phyloP scores from a whole-genome alignment of 2,113 vertebrate species.

The Bufo bufo region DNA sequence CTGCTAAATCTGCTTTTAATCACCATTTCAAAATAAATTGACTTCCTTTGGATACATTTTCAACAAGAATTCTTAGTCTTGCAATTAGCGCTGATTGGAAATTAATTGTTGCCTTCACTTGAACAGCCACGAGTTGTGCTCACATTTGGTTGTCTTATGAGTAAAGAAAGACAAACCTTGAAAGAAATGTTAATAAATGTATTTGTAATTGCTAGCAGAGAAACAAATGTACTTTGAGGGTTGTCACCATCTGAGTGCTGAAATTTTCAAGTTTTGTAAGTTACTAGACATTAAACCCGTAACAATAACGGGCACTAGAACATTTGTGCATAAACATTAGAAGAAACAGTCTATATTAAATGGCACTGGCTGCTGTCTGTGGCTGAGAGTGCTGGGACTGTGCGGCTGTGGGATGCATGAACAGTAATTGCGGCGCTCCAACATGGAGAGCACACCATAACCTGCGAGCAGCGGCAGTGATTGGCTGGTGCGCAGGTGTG shows the following conservation, averaged over 20 bases:
- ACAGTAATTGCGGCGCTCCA: too few species aligned
- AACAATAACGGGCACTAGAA: too few species aligned
- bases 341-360: too few species aligned
- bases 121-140: neutral
- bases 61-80: conserved; percentile 34
- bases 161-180: neutral
- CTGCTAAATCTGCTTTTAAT: conserved; percentile 39
- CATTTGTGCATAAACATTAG: too few species aligned
- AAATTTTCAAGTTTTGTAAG: too few species aligned
- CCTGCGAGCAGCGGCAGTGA: too few species aligned
- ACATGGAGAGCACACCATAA: too few species aligned
- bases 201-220: neutral
- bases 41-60: neutral
- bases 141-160: conserved; percentile 24
- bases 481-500: too few species aligned
- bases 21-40: conserved; percentile 2
- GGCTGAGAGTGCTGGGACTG: too few species aligned
- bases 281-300: too few species aligned
- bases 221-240: neutral
- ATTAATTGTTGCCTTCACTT: conserved; percentile 56
- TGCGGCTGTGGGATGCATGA: too few species aligned
- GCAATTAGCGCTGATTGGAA: conserved; percentile 38
- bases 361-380: too few species aligned
- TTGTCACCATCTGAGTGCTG: neutral
- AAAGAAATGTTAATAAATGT: neutral